A percentile compares a stretch with the other conserved stretches of the same genome.
phyloP scores from a whole-genome alignment of 2,113 vertebrate genomes.

The Pionites leucogaster region DNA sequence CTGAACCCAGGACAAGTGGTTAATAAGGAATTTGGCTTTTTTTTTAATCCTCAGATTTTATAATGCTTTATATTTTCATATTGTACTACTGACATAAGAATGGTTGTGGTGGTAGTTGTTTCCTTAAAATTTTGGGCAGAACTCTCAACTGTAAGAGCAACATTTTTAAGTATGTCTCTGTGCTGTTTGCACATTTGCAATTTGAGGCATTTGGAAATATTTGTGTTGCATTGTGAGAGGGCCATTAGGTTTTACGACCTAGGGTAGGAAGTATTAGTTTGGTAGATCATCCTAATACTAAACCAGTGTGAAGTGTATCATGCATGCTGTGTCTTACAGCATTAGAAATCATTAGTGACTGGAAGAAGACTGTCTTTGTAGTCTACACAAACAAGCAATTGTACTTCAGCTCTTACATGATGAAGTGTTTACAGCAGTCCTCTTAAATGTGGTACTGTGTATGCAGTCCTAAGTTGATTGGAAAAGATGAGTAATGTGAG shows the following conservation, averaged over 20 bases:
- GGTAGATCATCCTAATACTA: background rate
- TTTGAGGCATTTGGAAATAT: background rate
- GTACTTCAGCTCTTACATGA: background rate
- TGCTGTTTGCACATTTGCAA: background rate
- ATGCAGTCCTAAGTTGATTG: background rate
- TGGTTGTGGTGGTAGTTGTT: background rate
- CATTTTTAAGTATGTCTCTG: background rate
- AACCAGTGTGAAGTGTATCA: background rate
- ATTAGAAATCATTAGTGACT: background rate
- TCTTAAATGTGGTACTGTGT: background rate
- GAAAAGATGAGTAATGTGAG: background rate
- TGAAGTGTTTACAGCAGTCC: background rate
- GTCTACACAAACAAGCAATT: background rate
- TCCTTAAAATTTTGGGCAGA: background rate
- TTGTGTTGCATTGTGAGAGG: background rate
- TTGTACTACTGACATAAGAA: background rate
- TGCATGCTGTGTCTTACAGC: background rate
- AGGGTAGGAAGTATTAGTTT: background rate
- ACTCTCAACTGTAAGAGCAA: background rate
- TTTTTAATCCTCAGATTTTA: background rate
- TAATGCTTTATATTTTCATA: background rate
- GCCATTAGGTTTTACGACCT: background rate
- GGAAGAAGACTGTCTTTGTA: background rate
- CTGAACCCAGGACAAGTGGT: background rate
- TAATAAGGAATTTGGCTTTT: background rate